Evolutionary conservation across 2,113 vertebrate species (phyloP), one percentile per base, ranked within the genome.

Genomic region (Oncorhynchus mykiss): DNA sequence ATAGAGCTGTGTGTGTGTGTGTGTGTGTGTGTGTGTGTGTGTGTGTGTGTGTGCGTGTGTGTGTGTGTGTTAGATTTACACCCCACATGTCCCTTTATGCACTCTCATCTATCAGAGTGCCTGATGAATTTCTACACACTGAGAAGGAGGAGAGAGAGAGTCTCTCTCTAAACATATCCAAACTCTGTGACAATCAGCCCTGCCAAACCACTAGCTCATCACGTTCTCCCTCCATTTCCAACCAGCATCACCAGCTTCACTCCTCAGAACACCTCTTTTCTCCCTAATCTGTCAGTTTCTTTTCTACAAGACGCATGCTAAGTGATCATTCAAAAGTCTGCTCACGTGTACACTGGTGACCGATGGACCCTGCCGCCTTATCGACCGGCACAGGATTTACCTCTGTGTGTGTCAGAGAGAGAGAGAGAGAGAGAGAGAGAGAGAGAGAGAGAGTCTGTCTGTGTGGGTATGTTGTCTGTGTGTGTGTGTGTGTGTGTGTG

Each of bases 1-100:
- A 51, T 51, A 51, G 49, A 51, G 48, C 48, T 60, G 80, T 72
- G 85, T 85, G 79, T 80, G 86, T 16, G 64, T 24, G 22, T 24
- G 22, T 24, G 22, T 24, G 22, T 24, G 22, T 24, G 22, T 24
- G 22, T 24, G 22, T 24, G 22, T 24, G 22, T 24, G 22, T 24
- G 22, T 89, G 49, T 70, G 65, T 57, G 67, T 24, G 12, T 9
- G 49, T 59, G 59, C 48, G 12, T 3, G n/a, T 70, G 31, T 48
- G n/a, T 54, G 34, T 34, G n/a, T 29, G 51, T 18, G 7, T 70
- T 24, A 24, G 22, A 24, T 24, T 24, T 24, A 24, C 22, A 24
- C 22, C 22, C 22, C 22, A 24, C 22, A 24, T 24, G 22, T 24
- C 22, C 22, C 22, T 24, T 24, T 24, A 24, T 24, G 22, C 22